A percentile compares a stretch with the other conserved stretches of the same genome.
phyloP scores from a whole-genome alignment of 2,888 invertebrate genomes.

The Microplitis deprimator region DNA sequence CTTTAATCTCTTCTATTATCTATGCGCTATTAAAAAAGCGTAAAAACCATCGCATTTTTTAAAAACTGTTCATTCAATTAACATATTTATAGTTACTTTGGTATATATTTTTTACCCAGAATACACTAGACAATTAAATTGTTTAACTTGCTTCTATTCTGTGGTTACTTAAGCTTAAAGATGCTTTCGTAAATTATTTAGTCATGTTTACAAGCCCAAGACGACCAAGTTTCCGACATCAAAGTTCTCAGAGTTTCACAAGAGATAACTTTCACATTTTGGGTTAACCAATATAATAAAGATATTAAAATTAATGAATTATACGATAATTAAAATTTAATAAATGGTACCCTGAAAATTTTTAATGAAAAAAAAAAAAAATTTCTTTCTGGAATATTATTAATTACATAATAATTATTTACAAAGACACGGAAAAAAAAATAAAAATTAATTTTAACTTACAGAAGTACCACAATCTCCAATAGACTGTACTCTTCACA shows the following conservation, averaged over 20 bases:
- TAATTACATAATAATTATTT: neutral
- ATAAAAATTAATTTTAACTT: conserved; percentile 54
- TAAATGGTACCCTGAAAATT: no score
- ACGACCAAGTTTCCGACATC: neutral
- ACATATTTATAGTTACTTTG: neutral
- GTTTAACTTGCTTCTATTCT: neutral
- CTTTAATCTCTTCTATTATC: neutral
- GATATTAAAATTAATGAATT: neutral
- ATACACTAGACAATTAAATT: neutral
- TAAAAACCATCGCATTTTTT: neutral
- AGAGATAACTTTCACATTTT: neutral
- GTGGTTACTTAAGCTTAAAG: neutral
- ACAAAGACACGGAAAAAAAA: neutral
- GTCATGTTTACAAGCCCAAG: neutral
- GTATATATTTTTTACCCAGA: neutral
- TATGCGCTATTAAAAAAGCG: neutral
- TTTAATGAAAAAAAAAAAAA: no score
- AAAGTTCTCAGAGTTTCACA: neutral
- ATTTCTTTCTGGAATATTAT: no score
- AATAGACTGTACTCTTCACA: conserved; percentile 80
- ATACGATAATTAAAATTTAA: neutral
- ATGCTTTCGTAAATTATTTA: neutral
- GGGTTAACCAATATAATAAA: neutral
- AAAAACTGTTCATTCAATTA: neutral
- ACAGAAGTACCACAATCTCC: conserved; percentile 85